A percentile compares a stretch with the other conserved stretches of the same genome.
These are phyloP conservation scores for Salpingus planirostris DNA, from an alignment of 2,888 invertebrate species.

Conservation along the genomic window DNA sequence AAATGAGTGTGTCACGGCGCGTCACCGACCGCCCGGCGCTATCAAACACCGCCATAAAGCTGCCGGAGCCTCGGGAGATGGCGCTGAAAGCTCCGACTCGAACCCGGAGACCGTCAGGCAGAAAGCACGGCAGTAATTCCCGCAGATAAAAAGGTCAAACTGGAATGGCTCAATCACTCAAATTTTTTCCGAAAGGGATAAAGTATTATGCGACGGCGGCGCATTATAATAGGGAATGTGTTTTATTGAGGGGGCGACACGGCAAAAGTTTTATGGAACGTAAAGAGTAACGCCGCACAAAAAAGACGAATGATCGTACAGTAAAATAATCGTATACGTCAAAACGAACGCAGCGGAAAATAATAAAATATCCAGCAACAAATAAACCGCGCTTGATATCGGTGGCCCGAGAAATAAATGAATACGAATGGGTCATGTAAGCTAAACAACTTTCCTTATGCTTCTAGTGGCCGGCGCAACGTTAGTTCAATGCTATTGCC, in stretches of 20 bases:
- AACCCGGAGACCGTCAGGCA: no score
- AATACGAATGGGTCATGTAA: slow-evolving; percentile 25
- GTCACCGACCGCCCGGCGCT: slow-evolving; percentile 27
- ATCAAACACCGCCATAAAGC: slow-evolving; percentile 16
- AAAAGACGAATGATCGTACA: slow-evolving; percentile 9
- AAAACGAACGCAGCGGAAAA: slow-evolving; percentile 10
- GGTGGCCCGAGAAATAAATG: slow-evolving; percentile 20
- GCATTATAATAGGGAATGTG: no score
- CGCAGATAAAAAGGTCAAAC: no score
- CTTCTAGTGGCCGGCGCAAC: slow-evolving; percentile 14
- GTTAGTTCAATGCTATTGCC: slow-evolving; percentile 25
- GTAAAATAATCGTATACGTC: slow-evolving; percentile 15
- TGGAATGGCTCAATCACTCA: no score
- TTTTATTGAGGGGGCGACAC: slow-evolving; percentile 5
- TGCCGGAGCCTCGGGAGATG: slow-evolving; percentile 3
- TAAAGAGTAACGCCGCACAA: slow-evolving; percentile 9
- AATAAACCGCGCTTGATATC: slow-evolving; percentile 20
- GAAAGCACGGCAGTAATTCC: no score
- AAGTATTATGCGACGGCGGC: no score
- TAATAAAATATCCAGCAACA: slow-evolving; percentile 21
- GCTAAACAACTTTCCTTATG: slow-evolving; percentile 18
- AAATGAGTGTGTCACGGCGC: slow-evolving; percentile 31
- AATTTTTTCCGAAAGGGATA: no score
- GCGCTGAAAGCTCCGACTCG: slow-evolving; percentile 1
- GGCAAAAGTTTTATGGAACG: slow-evolving; percentile 10